Base-by-base conservation (phyloP, 2,113 vertebrate species). In the Charina bottae region DNA sequence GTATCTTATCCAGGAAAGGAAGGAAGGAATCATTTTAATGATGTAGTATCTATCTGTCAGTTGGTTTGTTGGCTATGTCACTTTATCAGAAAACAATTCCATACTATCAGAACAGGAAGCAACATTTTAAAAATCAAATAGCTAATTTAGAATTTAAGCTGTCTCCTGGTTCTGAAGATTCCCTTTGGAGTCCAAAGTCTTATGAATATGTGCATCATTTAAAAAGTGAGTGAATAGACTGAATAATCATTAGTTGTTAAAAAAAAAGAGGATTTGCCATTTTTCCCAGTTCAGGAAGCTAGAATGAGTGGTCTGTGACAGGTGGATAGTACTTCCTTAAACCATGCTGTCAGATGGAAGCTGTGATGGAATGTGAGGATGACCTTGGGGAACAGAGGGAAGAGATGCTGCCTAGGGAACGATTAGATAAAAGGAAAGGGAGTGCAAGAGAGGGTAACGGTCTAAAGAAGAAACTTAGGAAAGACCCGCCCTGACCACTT, bases 21-120 rank as follows among this genome's bases (percentile, higher is more conserved):
- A 72, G 64, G 62, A 68, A 68, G 19, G 78, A 24, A 8, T 89
- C 64, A 24, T 19, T 92, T 59, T 89, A 83, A 92, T 91, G 54
- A 89, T 86, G 42, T 3, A 90, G 78, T 90, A 24, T 60, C 94
- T 93, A 24, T 60, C 64, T 90, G 55, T 15, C 37, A 13, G 89
- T 42, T 91, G 54, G n/a, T 92, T 64, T 92, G 46, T 58, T 42
- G 58, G 0, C 21, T 58, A 2, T 88, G 6, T 54, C 83, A 68
- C 19, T 0, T 0, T 53, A 7, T 89, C 91, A 33, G 28, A 13
- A 6, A 54, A 42, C 64, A 23, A 1, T 4, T 92, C 0, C 3
- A 90, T 4, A 21, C 2, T 60, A 15, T 60, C 87, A 87, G 26
- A 93, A 19, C 1, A 90, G n/a, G 12, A 95, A 92, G 78, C 4